A percentile compares a stretch with the other conserved stretches of the same genome.
Conservation (phyloP, 2,888 invertebrate species). For the Caenorhabditis zanzibari region DNA sequence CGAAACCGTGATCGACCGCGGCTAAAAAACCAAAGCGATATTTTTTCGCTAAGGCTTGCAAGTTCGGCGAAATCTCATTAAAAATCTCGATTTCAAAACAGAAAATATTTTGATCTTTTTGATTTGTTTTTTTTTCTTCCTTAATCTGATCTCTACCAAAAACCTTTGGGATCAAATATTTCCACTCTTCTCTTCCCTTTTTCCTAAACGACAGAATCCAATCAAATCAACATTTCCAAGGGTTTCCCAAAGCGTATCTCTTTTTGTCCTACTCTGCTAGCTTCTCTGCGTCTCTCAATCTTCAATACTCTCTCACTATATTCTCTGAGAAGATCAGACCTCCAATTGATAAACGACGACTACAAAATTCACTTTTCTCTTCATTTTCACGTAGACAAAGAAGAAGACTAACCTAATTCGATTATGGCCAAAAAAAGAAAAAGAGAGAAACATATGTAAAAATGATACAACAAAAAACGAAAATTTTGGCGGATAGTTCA, state of each 20-base stretch:
- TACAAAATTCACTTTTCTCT: conserved; percentile 15
- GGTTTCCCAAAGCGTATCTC: too few species aligned
- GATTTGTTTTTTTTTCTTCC: neutral
- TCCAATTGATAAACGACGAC: neutral
- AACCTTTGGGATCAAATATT: neutral
- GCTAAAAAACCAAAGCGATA: too few species aligned
- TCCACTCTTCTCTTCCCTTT: neutral
- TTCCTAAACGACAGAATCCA: neutral
- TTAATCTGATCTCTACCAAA: neutral
- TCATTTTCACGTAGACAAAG: neutral
- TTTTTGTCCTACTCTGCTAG: too few species aligned
- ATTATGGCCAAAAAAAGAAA: neutral
- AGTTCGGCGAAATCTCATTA: too few species aligned
- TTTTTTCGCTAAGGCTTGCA: too few species aligned
- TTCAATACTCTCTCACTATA: neutral
- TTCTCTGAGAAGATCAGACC: neutral
- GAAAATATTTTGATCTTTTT: neutral
- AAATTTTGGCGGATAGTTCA: conserved; percentile 1
- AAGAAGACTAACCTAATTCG: neutral
- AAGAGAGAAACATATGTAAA: neutral
- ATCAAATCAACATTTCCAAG: neutral
- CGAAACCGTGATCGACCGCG: too few species aligned
- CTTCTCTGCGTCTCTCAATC: neutral
- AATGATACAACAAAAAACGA: neutral
- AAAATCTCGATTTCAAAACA: neutral